Evolutionary conservation across 1,140 invertebrate species (phyloP).

Genomic region (Lordiphosa collinella): DNA sequence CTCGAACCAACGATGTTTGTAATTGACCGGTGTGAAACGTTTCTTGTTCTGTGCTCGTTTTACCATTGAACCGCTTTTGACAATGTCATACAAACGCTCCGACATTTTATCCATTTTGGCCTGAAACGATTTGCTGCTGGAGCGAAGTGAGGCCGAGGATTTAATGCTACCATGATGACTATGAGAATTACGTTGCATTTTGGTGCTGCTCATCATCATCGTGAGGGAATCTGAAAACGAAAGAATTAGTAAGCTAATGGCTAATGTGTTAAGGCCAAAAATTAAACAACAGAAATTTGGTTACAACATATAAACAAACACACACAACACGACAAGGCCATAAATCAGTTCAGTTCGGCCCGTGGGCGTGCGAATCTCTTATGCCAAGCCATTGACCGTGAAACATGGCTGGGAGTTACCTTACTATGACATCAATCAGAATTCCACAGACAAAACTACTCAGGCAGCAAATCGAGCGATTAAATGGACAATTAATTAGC

Average conservation of each 20-base stretch:
- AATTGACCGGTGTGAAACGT: constrained; percentile 90
- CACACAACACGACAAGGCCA: constrained; percentile 33
- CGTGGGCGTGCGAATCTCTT: constrained; percentile 60
- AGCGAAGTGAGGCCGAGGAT: constrained; percentile 52
- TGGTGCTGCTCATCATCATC: constrained; percentile 51
- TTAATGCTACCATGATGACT: constrained; percentile 60
- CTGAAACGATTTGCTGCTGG: constrained; percentile 70
- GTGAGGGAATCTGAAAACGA: constrained; percentile 16
- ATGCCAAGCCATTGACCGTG: constrained; percentile 55
- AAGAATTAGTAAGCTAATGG: constrained; percentile 11
- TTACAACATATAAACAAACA: constrained; percentile 40
- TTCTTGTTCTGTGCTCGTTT: constrained; percentile 94
- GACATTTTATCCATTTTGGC: constrained; percentile 75
- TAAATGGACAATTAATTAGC: constrained; percentile 71
- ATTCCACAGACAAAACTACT: constrained; percentile 5
- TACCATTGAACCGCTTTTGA: constrained; percentile 88
- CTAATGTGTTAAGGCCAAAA: constrained; percentile 2
- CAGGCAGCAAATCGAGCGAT: constrained; percentile 65
- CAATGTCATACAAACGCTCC: constrained; percentile 68
- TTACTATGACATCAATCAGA: constrained; percentile 56
- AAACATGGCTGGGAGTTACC: constrained; percentile 35
- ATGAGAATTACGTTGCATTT: constrained; percentile 45
- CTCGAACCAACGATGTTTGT: constrained; percentile 91
- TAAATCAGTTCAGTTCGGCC: constrained; percentile 40
- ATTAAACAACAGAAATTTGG: constrained; percentile 35